These are phyloP conservation scores for Steinernema carpocapsae DNA, from an alignment of 2,888 invertebrate genomes.

Conservation along the genomic window DNA sequence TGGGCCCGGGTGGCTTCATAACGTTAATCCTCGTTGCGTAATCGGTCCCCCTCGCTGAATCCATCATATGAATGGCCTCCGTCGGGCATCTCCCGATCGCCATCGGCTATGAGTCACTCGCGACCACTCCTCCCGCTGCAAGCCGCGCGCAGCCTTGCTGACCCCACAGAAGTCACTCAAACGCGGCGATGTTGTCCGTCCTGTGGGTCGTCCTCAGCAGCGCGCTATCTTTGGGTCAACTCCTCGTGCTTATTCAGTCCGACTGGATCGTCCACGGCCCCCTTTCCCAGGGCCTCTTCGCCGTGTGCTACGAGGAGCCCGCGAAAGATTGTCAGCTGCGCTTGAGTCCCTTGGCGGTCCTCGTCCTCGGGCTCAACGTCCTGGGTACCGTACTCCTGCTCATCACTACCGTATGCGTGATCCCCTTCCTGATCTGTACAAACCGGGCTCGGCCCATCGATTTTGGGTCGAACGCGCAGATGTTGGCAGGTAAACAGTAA, in stretches of 20 bases:
- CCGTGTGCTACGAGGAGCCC: conserved; percentile 39
- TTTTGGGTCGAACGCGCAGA: conserved; percentile 38
- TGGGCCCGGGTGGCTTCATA: neutral
- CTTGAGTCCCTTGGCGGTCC: conserved; percentile 31
- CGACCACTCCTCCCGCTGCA: conserved; percentile 15
- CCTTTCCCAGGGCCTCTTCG: conserved; percentile 43
- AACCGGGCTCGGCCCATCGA: conserved; percentile 37
- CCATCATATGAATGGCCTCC: conserved; percentile 1
- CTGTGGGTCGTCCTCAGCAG: conserved; percentile 46
- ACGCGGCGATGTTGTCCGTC: conserved; percentile 40
- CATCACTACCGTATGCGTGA: conserved; percentile 33
- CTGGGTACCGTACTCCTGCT: conserved; percentile 37
- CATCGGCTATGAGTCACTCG: conserved; percentile 24
- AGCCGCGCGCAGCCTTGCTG: neutral
- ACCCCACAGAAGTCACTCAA: no score
- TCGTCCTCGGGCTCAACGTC: conserved; percentile 40
- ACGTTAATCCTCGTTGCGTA: conserved; percentile 5
- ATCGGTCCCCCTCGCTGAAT: conserved; percentile 2
- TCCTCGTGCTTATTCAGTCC: conserved; percentile 45
- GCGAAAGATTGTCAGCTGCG: conserved; percentile 39
- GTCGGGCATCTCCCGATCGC: neutral
- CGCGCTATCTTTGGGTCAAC: conserved; percentile 43
- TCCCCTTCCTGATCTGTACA: conserved; percentile 40
- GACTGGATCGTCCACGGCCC: conserved; percentile 50
- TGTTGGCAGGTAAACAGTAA: conserved; percentile 36